Percentiles rank a stretch among this genome's conserved stretches.
These are phyloP conservation scores for Neotoma lepida DNA, from an alignment of 2,113 vertebrate species.

Conservation along the genomic window DNA sequence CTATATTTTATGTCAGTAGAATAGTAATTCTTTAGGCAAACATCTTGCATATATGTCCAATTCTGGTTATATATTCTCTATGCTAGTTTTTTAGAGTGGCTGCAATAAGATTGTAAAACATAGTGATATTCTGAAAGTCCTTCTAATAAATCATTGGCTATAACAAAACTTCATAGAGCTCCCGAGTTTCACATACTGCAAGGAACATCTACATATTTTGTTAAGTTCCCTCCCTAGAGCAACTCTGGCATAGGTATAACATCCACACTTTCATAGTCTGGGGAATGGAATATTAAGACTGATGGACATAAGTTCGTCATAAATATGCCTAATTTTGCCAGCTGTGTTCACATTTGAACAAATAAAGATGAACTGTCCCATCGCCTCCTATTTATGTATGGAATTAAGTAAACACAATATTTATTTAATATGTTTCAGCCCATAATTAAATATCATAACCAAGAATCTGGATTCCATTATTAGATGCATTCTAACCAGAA, in stretches of 20 bases:
- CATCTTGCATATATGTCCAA: not conserved
- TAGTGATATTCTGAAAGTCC: not conserved
- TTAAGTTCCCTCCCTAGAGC: not conserved
- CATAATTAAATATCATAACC: not conserved
- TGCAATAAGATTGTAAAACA: not conserved
- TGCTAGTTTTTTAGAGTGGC: not conserved
- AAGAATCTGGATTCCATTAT: not conserved
- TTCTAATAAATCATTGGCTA: not conserved
- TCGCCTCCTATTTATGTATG: not conserved
- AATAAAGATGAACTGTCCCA: not conserved
- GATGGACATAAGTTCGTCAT: not conserved
- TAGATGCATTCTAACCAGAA: not conserved
- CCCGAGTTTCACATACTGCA: not conserved
- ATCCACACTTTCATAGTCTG: not conserved
- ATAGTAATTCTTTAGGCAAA: constrained; percentile 27
- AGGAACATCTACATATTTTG: not conserved
- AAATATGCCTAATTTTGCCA: not conserved
- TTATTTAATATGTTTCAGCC: not conserved
- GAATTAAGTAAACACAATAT: not conserved
- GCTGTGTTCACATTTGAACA: not conserved
- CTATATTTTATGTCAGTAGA: constrained; percentile 3
- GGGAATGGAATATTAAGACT: not conserved
- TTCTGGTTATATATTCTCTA: not conserved
- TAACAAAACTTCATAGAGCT: not conserved
- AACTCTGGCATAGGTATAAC: not conserved